Base-by-base conservation (phyloP, 2,888 invertebrate species). In the Drosophila tanythrix region DNA sequence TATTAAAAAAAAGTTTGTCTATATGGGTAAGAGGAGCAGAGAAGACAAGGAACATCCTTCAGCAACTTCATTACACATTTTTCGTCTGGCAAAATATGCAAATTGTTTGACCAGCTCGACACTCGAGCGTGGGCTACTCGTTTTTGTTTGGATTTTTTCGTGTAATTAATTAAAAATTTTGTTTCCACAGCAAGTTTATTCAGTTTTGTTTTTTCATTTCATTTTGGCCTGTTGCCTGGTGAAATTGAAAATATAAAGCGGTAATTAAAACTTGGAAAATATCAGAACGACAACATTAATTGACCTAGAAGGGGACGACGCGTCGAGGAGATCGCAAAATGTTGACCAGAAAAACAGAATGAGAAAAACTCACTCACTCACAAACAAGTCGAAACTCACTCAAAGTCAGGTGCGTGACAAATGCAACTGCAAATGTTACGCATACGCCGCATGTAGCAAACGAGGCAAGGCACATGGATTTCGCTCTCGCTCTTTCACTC, bases 91-190 rank as follows among this genome's bases (percentile, higher is more conserved):
- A 59, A 68, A 81, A 80, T 76, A 76, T 82, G 76, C 83, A 85
- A 82, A 88, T 88, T 82, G 88, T 85, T 85, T 79, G 86, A 85
- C 72, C 86, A 82, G 74, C 69, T 73, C 79, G 59, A 38, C 79
- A 75, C 74, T 66, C 55, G 60, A 68, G 71, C 65, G 68, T 58
- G 35, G 63, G 50, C 74, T 53, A 53, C 76, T 75, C 53, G 60
- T 60, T 69, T 67, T 78, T 68, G 73, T 50, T 83, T 67, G 74
- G 61, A 77, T 83, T 88, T 81, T 69, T 87, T 79, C 79, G 71
- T 84, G 88, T 89, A 84, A 89, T 84, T 86, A 86, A 86, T 86
- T 89, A 87, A 77, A 89, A 87, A 77, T 84, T 82, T 89, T 82
- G 84, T 82, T 84, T 78, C 73, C 73, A 70, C 76, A 80, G 77